Evolutionary conservation across 2,113 vertebrate species (phyloP).

Genomic region (Lophius piscatorius): DNA sequence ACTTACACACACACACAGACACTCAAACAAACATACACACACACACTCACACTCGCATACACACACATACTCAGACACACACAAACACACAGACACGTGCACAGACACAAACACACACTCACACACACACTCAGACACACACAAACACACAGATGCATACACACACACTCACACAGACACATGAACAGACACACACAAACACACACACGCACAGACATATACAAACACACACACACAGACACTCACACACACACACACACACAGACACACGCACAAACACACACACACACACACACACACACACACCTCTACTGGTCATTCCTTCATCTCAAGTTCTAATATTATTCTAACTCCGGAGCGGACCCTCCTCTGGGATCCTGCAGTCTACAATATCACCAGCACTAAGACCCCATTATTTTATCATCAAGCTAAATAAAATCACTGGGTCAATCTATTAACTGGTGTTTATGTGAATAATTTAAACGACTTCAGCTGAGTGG

Average conservation of each 20-base stretch:
- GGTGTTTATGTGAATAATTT: no score
- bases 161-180: constrained; percentile 7
- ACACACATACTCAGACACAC: constrained; percentile 2
- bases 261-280: constrained; percentile 2
- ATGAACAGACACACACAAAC: not conserved
- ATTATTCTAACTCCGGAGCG: not conserved
- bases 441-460: no score
- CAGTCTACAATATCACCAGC: not conserved
- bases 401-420: not conserved
- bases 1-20: not conserved
- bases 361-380: no score
- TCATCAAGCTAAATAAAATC: no score
- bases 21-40: no score
- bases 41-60: constrained; percentile 1
- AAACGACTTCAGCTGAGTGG: no score
- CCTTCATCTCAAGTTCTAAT: not conserved
- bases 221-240: no score
- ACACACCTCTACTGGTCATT: not conserved
- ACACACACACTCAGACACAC: constrained; percentile 6
- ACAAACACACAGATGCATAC: not conserved
- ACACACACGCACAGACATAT: constrained; percentile 14
- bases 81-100: constrained; percentile 2
- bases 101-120: no score
- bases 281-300: constrained; percentile 2
- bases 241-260: constrained; percentile 13